Percentiles rank a stretch among this genome's conserved stretches.
These are phyloP conservation scores for Anser cygnoides DNA, from an alignment of 2,113 vertebrate species.

Conservation along the genomic window DNA sequence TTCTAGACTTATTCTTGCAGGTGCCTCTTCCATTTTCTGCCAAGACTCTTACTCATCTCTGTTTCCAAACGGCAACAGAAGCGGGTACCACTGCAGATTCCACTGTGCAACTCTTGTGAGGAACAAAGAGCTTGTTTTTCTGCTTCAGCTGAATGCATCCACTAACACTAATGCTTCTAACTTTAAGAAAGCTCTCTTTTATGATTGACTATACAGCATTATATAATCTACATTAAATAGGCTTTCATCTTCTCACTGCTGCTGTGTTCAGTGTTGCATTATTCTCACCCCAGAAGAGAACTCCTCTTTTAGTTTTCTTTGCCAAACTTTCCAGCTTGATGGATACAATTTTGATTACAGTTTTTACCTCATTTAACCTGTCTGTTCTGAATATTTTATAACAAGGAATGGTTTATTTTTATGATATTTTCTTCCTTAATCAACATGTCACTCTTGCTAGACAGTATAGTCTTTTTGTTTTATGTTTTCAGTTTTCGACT, in stretches of 20 bases:
- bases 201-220: background rate
- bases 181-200: background rate
- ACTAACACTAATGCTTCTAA: background rate
- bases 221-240: slow-evolving; percentile 28
- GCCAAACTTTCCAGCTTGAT: background rate
- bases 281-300: background rate
- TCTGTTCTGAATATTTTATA: slow-evolving; percentile 9
- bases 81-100: background rate
- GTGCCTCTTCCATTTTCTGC: background rate
- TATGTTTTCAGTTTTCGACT: background rate
- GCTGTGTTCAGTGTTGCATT: background rate
- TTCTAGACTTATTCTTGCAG: background rate
- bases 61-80: background rate
- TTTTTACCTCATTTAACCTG: slow-evolving; percentile 32
- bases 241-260: slow-evolving; percentile 11
- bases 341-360: background rate
- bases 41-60: background rate
- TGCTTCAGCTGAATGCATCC: background rate
- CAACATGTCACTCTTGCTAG: background rate
- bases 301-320: background rate
- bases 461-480: background rate
- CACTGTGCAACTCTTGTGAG: background rate
- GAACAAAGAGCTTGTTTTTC: background rate
- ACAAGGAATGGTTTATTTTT: background rate
- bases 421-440: background rate